Conservation (phyloP, 2,888 invertebrate genomes). For the Cecidostiba fungosa region DNA sequence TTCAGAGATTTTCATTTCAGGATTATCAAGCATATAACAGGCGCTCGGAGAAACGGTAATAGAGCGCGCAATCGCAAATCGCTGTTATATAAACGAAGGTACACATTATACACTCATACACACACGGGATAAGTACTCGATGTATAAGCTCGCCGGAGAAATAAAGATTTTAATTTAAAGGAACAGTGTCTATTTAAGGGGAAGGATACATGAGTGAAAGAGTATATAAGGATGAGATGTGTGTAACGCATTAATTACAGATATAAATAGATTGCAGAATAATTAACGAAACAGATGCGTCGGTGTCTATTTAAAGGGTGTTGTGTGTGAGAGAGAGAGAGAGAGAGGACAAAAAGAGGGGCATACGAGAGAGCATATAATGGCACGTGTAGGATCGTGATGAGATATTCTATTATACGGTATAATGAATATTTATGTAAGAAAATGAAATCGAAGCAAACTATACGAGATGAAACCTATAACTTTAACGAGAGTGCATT, state of each 20-base stretch:
- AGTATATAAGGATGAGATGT: not conserved
- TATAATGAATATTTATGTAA: slow-evolving; percentile 68
- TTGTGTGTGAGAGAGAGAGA: slow-evolving; percentile 48
- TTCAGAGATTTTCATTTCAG: too few species aligned
- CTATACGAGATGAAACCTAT: slow-evolving; percentile 24
- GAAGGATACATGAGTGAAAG: slow-evolving; percentile 47
- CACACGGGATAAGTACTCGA: too few species aligned
- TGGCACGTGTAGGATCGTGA: slow-evolving; percentile 27
- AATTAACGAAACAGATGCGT: slow-evolving; percentile 35
- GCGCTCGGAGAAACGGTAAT: slow-evolving; percentile 6
- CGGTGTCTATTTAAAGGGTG: slow-evolving; percentile 60
- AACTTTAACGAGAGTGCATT: slow-evolving; percentile 49
- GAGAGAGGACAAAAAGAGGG: slow-evolving; percentile 1
- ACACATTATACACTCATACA: too few species aligned
- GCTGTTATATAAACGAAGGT: not conserved
- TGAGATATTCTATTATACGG: slow-evolving; percentile 66
- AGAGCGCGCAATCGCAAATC: not conserved
- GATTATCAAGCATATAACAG: not conserved
- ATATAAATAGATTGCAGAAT: not conserved
- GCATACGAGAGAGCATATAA: not conserved
- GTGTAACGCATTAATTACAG: slow-evolving; percentile 1
- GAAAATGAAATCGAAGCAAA: slow-evolving; percentile 62
- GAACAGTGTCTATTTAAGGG: slow-evolving; percentile 29
- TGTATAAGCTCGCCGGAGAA: not conserved
- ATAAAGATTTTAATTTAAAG: not conserved